Evolutionary conservation across 2,888 invertebrate species (phyloP), one percentile per base, ranked within the genome.

Genomic region (Rhingia campestris): DNA sequence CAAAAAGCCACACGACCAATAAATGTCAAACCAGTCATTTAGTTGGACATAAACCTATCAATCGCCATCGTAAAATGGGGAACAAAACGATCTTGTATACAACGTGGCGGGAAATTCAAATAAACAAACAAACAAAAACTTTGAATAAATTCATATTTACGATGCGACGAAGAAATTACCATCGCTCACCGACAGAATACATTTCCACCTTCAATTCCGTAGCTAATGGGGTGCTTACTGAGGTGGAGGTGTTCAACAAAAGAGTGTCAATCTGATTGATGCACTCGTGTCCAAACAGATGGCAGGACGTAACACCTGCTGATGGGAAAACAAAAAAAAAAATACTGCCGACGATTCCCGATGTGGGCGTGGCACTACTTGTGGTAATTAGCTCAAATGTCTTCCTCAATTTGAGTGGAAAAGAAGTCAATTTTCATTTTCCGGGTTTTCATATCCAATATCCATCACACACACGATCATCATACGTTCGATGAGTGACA

Each of bases 371-470:
- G 39, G 61, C 61, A 41, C 14, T 10, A 33, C 33, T 41, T 12
- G 14, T 9, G 41, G 59, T 64, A 33, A 30, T 35, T 67, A 30
- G 37, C 7, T 59, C 22, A 37, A 22, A 61, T 2, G 32, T 12
- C 35, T 45, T 59, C 33, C 22, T 30, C 30, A n/a, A 35, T 35
- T 1, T 22, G 14, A 43, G 10, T 10, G 22, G 9, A 4, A 56
- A 56, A 30, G 39, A 22, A 22, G 43, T 45, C 43, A 45, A 32
- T n/a, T 49, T 32, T 12, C 47, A 63, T 33, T 82, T 82, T 82
- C 82, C 79, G 67, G 82, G 73, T 82, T 79, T 79, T 82, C 82
- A 82, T 58, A 74, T 79, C 53, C 63, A 58, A 82, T 77, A 77
- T 58, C 72, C 51, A 63, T 77, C 82, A 73, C 72, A 22, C 67